Conservation (phyloP, 2,888 invertebrate genomes). For the Phaonia tiefii region DNA sequence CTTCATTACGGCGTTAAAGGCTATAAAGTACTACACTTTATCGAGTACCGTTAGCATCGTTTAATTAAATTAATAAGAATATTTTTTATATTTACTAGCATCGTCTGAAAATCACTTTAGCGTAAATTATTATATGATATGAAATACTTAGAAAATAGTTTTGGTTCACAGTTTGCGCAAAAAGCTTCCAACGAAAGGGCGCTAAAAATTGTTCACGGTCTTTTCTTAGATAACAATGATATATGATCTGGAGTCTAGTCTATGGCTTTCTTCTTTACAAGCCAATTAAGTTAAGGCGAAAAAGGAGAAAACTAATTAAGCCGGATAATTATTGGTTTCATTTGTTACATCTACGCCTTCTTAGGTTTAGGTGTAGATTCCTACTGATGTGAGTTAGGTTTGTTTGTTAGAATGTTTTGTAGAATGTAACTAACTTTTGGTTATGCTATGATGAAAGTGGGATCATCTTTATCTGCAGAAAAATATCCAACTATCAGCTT, state of each 20-base stretch:
- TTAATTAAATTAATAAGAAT: slow-evolving; percentile 47
- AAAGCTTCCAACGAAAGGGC: background rate
- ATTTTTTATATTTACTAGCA: background rate
- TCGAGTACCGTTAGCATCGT: slow-evolving; percentile 34
- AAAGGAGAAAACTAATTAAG: background rate
- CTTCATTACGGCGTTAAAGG: too few relatives aligned
- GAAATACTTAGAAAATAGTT: background rate
- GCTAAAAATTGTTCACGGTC: background rate
- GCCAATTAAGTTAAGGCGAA: background rate
- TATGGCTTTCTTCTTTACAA: too few relatives aligned
- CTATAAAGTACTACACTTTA: slow-evolving; percentile 25
- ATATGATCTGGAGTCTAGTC: too few relatives aligned
- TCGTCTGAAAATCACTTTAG: background rate
- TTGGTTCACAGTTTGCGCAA: background rate
- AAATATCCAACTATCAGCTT: too few relatives aligned
- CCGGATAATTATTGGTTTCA: slow-evolving; percentile 13
- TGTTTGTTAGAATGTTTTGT: background rate
- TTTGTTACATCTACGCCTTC: background rate
- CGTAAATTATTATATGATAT: background rate
- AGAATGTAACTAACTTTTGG: background rate
- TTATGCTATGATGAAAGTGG: background rate
- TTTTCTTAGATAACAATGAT: background rate
- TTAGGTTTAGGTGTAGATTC: background rate
- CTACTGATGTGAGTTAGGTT: background rate
- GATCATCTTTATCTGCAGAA: too few relatives aligned